Evolutionary conservation across 2,797 vertebrate genomes (phyloP).

Genomic region (Pangasius djambal): DNA sequence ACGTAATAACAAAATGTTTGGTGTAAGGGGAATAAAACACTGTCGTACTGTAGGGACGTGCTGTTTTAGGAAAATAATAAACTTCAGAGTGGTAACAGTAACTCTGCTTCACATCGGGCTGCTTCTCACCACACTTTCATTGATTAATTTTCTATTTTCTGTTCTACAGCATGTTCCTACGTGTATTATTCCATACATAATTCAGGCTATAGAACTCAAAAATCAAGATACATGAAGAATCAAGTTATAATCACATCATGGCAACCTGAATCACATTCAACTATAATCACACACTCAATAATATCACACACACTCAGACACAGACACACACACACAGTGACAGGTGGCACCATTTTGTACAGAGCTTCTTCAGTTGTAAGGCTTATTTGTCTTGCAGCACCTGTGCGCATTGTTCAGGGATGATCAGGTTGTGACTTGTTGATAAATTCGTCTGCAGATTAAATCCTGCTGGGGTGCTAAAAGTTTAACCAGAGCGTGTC

Average conservation of each 20-base stretch:
- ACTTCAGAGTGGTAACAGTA: too few species aligned
- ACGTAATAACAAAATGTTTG: background rate
- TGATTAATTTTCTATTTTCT: too few species aligned
- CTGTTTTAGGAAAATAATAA: background rate
- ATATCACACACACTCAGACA: background rate
- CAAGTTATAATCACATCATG: background rate
- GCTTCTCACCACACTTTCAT: too few species aligned
- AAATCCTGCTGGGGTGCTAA: background rate
- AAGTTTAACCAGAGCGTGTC: background rate
- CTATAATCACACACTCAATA: background rate
- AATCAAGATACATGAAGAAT: background rate
- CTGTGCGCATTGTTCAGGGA: conserved; percentile 12
- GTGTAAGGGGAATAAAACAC: background rate
- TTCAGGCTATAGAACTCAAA: background rate
- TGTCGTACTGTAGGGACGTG: background rate
- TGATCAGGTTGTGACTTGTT: background rate
- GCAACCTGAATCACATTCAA: background rate
- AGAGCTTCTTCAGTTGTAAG: background rate
- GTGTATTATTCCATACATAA: background rate
- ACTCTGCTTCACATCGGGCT: too few species aligned
- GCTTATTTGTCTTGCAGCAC: conserved; percentile 4
- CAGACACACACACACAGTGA: background rate
- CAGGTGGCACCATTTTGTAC: background rate
- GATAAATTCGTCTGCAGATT: background rate
- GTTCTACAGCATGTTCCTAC: background rate